Conservation (phyloP, 1,140 invertebrate species). For the Triops longicaudatus region DNA sequence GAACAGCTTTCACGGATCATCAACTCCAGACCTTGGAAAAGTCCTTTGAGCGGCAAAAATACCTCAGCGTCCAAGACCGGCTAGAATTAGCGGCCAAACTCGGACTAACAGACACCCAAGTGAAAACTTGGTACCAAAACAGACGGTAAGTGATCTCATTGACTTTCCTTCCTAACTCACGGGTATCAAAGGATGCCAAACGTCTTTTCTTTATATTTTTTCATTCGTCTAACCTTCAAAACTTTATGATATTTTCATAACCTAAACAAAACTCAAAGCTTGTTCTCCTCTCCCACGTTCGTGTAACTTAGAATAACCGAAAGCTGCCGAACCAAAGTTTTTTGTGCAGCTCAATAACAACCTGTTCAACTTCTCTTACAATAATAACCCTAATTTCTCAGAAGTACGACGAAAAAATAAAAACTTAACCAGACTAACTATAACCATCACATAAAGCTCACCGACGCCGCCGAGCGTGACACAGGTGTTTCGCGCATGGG, state of each 20-base stretch:
- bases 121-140: slow-evolving; percentile 99
- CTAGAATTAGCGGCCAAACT: slow-evolving; percentile 96
- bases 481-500: slow-evolving; percentile 10
- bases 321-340: too few species aligned
- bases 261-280: too few species aligned
- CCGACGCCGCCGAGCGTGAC: background rate
- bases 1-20: slow-evolving; percentile 97
- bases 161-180: background rate
- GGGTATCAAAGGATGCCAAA: background rate
- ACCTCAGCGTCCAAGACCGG: slow-evolving; percentile 94
- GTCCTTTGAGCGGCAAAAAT: slow-evolving; percentile 96
- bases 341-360: too few species aligned
- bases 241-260: too few species aligned
- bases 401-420: background rate
- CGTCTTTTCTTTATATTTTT: too few species aligned
- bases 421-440: background rate
- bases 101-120: slow-evolving; percentile 94
- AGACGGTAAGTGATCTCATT: slow-evolving; percentile 61
- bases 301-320: too few species aligned
- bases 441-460: slow-evolving; percentile 21
- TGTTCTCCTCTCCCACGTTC: too few species aligned
- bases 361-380: too few species aligned
- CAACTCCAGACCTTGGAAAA: slow-evolving; percentile 95
- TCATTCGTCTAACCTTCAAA: too few species aligned
- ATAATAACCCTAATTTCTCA: too few species aligned